Base-by-base conservation (phyloP, 2,888 invertebrate species). In the Noctuana brunneofusca region DNA sequence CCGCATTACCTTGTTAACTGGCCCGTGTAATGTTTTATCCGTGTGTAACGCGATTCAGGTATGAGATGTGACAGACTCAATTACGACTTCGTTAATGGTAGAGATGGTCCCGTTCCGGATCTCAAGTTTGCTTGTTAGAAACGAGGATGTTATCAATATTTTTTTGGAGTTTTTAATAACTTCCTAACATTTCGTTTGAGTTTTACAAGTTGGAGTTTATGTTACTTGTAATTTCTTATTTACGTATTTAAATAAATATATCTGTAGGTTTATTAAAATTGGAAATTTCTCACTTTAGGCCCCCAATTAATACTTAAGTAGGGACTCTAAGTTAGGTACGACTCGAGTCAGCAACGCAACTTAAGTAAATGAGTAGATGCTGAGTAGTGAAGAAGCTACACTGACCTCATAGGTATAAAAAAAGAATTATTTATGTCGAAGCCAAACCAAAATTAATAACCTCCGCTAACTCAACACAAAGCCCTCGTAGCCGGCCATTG, bases 1-100 rank as follows among this genome's bases (percentile, higher is more conserved):
- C 78, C 81, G 75, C 80, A 83, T 87, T 86, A 86, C 82, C 72
- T 75, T 74, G 83, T 75, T 75, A 74, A 78, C 80, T 83, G 86
- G 74, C 68, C 82, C 83, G 85, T 84, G 83, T 84, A 86, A 87
- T 87, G 78, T 76, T 79, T 76, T 69, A 75, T 74, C 68, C 70
- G 68, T 65, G 69, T 71, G 77, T 75, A 55, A 49, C 49, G 35
- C 48, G 55, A 22, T 41, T 41, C 16, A 41, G 41, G 41, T 60
- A 62, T 62, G 62, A 55, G 49, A 62, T 55, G 55, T 62, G 62
- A 62, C 58, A 56, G 60, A 60, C 48, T 65, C 65, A 62, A 65
- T 65, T 67, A 65, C 57, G 63, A 62, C 27, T 62, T 62, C n/a
- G 53, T 38, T 55, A 38, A 60, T 32, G 46, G 22, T 22, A 41